Conservation (phyloP, 2,888 invertebrate genomes). For the Nemotelus nigrinus region DNA sequence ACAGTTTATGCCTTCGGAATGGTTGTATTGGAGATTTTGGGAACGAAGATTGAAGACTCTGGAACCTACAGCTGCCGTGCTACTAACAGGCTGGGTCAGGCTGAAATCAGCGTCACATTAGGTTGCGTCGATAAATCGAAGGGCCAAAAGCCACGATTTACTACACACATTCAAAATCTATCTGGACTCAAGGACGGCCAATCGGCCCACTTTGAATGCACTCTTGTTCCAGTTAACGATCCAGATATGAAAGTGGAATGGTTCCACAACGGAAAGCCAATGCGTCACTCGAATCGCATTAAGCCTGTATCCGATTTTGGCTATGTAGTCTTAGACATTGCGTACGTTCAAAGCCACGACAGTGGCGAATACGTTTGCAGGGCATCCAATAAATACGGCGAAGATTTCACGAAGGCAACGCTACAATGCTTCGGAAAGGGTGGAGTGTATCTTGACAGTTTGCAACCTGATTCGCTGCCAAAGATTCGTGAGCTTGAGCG, state of each 20-base stretch:
- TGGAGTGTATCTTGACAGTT: conserved; percentile 87
- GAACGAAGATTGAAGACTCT: conserved; percentile 91
- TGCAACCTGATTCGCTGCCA: conserved; percentile 91
- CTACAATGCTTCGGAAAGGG: conserved; percentile 85
- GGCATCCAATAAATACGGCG: conserved; percentile 90
- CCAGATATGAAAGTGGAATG: conserved; percentile 94
- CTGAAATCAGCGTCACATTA: conserved; percentile 84
- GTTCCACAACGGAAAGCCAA: conserved; percentile 92
- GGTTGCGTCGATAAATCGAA: conserved; percentile 85
- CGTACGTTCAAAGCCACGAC: conserved; percentile 93
- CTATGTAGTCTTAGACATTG: conserved; percentile 92
- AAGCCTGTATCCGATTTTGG: conserved; percentile 96
- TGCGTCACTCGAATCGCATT: conserved; percentile 89
- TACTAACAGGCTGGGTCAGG: conserved; percentile 88
- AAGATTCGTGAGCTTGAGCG: conserved; percentile 88
- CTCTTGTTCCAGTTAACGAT: conserved; percentile 91
- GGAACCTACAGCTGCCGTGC: conserved; percentile 90
- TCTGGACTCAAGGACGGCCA: conserved; percentile 91
- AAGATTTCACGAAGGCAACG: conserved; percentile 87
- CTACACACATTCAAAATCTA: conserved; percentile 85
- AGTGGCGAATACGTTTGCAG: conserved; percentile 93
- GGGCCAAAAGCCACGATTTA: conserved; percentile 89
- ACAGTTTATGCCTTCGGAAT: conserved; percentile 98
- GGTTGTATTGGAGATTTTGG: conserved; percentile 95
- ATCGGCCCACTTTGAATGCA: conserved; percentile 95